phyloP scores from a whole-genome alignment of 2,113 vertebrate genomes.

The Scophthalmus maximus region DNA sequence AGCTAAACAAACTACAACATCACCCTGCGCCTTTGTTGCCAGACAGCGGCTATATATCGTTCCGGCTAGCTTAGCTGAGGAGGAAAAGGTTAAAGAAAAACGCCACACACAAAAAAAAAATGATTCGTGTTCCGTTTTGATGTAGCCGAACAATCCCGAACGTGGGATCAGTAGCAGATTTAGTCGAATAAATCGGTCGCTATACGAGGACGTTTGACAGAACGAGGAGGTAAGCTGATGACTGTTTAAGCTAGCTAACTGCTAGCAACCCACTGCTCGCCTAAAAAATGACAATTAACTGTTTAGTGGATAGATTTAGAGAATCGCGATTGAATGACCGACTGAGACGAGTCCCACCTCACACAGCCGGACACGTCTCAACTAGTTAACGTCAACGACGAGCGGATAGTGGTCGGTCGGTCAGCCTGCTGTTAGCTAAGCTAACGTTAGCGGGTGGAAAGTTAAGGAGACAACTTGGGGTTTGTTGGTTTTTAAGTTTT shows the following conservation, averaged over 20 bases:
- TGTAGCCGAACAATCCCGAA: slow-evolving; percentile 29
- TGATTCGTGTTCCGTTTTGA: slow-evolving; percentile 52
- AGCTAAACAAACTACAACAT: slow-evolving; percentile 40
- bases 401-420: not conserved
- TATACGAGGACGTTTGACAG: slow-evolving; percentile 28
- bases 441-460: slow-evolving; percentile 10
- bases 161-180: slow-evolving; percentile 39
- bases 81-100: not conserved
- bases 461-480: not conserved
- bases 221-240: slow-evolving; percentile 60
- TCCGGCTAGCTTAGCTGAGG: not conserved
- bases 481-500: not conserved
- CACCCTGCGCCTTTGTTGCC: slow-evolving; percentile 73
- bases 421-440: not conserved
- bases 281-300: slow-evolving; percentile 1
- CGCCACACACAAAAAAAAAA: slow-evolving; percentile 1
- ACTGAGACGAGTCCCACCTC: fast-evolving
- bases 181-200: slow-evolving; percentile 2
- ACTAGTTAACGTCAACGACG: not conserved
- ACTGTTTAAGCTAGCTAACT: slow-evolving; percentile 3
- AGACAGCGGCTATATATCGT: slow-evolving; percentile 13
- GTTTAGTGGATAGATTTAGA: not conserved
- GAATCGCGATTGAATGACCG: no score
- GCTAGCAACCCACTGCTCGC: not conserved
- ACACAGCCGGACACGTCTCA: not conserved